These are phyloP conservation scores for Hydra vulgaris DNA, from an alignment of 30 jellyfish, hydroid and myxozoan genomes.

Conservation along the genomic window DNA sequence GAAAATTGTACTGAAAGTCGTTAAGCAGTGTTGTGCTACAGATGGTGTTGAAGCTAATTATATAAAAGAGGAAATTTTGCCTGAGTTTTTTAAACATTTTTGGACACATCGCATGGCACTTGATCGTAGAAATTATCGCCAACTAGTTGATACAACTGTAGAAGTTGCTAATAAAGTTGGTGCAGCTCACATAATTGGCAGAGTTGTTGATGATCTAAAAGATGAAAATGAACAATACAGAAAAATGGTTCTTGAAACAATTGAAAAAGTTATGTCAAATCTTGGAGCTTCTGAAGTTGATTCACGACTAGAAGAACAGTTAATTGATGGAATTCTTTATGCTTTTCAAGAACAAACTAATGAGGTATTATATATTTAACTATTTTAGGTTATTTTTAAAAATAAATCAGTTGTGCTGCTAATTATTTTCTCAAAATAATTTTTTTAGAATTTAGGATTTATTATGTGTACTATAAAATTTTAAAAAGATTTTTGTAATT, in stretches of 20 bases:
- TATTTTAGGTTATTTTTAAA: neutral
- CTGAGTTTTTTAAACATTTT: conserved; percentile 95
- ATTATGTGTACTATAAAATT: too few species aligned
- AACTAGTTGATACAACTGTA: conserved; percentile 99
- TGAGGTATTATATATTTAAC: conserved; percentile 40
- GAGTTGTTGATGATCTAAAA: conserved; percentile 97
- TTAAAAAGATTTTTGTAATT: too few species aligned
- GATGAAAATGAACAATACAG: conserved; percentile 99
- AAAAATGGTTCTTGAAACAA: conserved; percentile 97
- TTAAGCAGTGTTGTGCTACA: conserved; percentile 99
- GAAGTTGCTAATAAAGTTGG: conserved; percentile 99
- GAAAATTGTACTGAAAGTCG: conserved; percentile 96
- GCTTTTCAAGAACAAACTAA: conserved; percentile 99
- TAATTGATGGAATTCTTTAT: conserved; percentile 93
- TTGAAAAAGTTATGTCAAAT: conserved; percentile 96
- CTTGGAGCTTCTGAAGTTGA: conserved; percentile 98
- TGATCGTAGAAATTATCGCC: conserved; percentile 97
- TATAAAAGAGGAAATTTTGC: conserved; percentile 91
- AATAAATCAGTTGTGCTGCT: neutral
- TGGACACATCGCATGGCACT: conserved; percentile 99
- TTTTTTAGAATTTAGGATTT: neutral
- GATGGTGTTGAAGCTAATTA: conserved; percentile 99
- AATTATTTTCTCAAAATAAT: neutral
- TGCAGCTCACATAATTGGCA: conserved; percentile 90
- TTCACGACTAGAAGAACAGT: conserved; percentile 96